phyloP scores from a whole-genome alignment of 2,113 vertebrate genomes.

The Cololabis saira region DNA sequence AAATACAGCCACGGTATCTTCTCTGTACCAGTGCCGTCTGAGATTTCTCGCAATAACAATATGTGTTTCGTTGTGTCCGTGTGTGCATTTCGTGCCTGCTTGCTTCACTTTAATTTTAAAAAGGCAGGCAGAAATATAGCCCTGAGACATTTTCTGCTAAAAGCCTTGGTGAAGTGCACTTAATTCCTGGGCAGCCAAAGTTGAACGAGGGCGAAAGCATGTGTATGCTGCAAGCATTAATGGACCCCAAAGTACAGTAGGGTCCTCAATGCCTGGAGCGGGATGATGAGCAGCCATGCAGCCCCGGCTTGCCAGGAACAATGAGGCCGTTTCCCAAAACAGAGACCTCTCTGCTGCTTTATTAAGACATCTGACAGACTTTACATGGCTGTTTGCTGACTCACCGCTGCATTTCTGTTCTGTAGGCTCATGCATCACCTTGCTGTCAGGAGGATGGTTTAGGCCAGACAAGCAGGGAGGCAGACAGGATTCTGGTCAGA shows the following conservation, averaged over 20 bases:
- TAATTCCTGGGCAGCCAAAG: slow-evolving; percentile 65
- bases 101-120: slow-evolving; percentile 47
- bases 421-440: slow-evolving; percentile 66
- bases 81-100: slow-evolving; percentile 7
- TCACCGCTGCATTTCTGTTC: slow-evolving; percentile 68
- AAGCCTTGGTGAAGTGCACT: slow-evolving; percentile 72
- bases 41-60: slow-evolving; percentile 26
- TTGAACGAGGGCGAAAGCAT: slow-evolving; percentile 63
- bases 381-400: slow-evolving; percentile 69
- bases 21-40: slow-evolving; percentile 36
- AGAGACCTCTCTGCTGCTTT: slow-evolving; percentile 35
- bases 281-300: slow-evolving; percentile 28
- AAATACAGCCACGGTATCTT: slow-evolving; percentile 47
- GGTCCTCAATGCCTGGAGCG: slow-evolving; percentile 57
- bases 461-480: slow-evolving; percentile 40
- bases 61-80: slow-evolving; percentile 18
- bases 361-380: slow-evolving; percentile 69
- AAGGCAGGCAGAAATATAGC: slow-evolving; percentile 57
- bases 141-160: slow-evolving; percentile 68
- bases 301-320: slow-evolving; percentile 30
- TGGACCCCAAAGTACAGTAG: slow-evolving; percentile 73
- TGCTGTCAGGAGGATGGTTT: slow-evolving; percentile 67
- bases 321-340: slow-evolving; percentile 41
- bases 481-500: slow-evolving; percentile 24
- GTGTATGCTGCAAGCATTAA: slow-evolving; percentile 67